Base-by-base conservation (phyloP, 1,140 invertebrate species). In the Leptoteleia sp. region DNA sequence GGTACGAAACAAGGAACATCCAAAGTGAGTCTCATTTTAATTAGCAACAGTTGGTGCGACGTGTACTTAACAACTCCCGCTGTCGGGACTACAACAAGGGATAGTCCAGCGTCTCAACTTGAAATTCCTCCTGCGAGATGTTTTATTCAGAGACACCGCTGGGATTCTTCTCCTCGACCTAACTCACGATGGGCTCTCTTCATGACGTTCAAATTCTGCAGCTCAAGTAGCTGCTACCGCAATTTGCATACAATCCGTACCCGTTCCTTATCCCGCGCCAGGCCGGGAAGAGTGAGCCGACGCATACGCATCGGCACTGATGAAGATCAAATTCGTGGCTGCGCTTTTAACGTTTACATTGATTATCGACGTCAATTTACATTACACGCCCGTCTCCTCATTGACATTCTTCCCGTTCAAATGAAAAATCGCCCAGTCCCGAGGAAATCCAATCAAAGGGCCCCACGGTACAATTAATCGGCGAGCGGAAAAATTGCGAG, bases 21-120 rank as follows among this genome's bases (percentile, higher is more conserved):
- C 82, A 79, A 85, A 86, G 80, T 84, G 83, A 86, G 84, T 81
- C 84, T 86, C 82, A 84, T 89, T 89, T 89, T 88, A 89, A 89
- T 89, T 89, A 89, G 86, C 84, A 88, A 88, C 85, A 89, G 84
- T 82, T 87, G 85, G 83, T 85, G 85, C 86, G 86, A 86, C 86
- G 87, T 86, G 85, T 85, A 89, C 84, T 87, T 87, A 87, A 87
- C 87, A 84, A 88, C 85, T 86, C 80, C 72, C 55, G 80, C 79
- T 68, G 82, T 73, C 68, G 79, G 70, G 50, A 61, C 52, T 73
- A 43, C 59, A 62, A 65, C 57, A 67, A 65, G 52, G 72, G 70
- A 64, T 81, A 59, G 78, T 72, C 64, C 57, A 54, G 64, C 64
- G 47, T 79, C 80, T 82, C 76, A 68, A 65, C 68, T 81, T 83